These are phyloP conservation scores for Sitodiplosis mosellana DNA, from an alignment of 1,140 invertebrate species.

Conservation along the genomic window DNA sequence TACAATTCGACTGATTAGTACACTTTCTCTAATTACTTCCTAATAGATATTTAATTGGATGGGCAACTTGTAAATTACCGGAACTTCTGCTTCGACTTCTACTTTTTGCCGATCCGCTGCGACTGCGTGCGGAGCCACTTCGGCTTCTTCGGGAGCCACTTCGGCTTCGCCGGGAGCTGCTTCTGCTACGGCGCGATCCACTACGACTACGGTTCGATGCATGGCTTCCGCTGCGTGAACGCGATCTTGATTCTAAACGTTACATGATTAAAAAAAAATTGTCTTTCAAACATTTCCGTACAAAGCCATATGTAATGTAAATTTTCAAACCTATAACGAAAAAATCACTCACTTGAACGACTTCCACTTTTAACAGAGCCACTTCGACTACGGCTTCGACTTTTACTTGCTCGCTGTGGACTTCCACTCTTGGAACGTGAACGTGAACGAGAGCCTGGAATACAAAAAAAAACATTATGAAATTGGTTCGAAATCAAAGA, in stretches of 20 bases:
- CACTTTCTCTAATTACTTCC: too few relatives aligned
- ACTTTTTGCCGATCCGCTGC: slow-evolving; percentile 12
- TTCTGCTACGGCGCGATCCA: slow-evolving; percentile 22
- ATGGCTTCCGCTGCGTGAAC: slow-evolving; percentile 12
- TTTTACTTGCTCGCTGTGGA: slow-evolving; percentile 12
- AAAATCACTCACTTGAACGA: slow-evolving; percentile 11
- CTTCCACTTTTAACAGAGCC: slow-evolving; percentile 16
- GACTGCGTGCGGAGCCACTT: slow-evolving; percentile 14
- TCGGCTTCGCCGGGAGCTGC: slow-evolving; percentile 21
- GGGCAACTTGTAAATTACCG: slow-evolving; percentile 5
- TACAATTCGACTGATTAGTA: slow-evolving; percentile 1
- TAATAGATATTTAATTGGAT: not conserved
- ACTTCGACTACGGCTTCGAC: slow-evolving; percentile 20
- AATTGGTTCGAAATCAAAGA: too few relatives aligned
- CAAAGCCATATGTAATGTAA: too few relatives aligned
- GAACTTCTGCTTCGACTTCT: slow-evolving; percentile 2
- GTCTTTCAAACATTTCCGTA: too few relatives aligned
- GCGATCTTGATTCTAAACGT: too few relatives aligned
- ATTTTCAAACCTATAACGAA: too few relatives aligned
- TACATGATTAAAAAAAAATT: too few relatives aligned
- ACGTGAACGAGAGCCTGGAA: too few relatives aligned
- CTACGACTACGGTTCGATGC: slow-evolving; percentile 16
- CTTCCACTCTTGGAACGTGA: slow-evolving; percentile 24
- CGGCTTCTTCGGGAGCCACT: slow-evolving; percentile 22
- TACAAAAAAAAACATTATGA: too few relatives aligned